Evolutionary conservation across 2,113 vertebrate species (phyloP).

Genomic region (Delphinus delphis): DNA sequence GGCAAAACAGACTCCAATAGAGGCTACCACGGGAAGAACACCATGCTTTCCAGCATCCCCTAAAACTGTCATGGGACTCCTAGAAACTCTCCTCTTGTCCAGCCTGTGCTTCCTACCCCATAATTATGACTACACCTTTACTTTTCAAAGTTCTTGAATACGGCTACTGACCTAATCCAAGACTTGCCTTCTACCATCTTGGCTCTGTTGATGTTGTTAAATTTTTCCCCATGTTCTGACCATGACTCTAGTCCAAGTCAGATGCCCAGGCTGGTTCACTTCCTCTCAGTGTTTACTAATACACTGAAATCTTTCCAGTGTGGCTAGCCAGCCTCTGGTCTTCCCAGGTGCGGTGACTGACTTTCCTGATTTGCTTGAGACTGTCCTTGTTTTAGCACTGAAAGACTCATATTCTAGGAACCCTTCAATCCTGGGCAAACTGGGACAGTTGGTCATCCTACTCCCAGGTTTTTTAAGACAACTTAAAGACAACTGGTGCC

Average conservation of each 20-base stretch:
- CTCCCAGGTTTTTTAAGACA: not conserved
- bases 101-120: not conserved
- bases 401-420: not conserved
- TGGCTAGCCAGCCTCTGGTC: not conserved
- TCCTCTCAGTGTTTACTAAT: not conserved
- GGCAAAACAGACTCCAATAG: not conserved
- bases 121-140: not conserved
- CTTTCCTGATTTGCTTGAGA: not conserved
- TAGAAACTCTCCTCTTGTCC: not conserved
- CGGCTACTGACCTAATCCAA: not conserved
- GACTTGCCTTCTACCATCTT: not conserved
- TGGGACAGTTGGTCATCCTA: not conserved
- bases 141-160: not conserved
- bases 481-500: not conserved
- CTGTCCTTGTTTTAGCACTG: not conserved
- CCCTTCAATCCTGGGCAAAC: not conserved
- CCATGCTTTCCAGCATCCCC: not conserved
- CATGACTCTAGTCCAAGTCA: not conserved
- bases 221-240: not conserved
- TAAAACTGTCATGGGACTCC: no score
- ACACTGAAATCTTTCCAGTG: not conserved
- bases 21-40: not conserved
- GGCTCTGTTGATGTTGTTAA: not conserved
- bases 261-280: no score
- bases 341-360: not conserved